Evolutionary conservation across 2,888 invertebrate species (phyloP).

Genomic region (Maniola hyperantus): DNA sequence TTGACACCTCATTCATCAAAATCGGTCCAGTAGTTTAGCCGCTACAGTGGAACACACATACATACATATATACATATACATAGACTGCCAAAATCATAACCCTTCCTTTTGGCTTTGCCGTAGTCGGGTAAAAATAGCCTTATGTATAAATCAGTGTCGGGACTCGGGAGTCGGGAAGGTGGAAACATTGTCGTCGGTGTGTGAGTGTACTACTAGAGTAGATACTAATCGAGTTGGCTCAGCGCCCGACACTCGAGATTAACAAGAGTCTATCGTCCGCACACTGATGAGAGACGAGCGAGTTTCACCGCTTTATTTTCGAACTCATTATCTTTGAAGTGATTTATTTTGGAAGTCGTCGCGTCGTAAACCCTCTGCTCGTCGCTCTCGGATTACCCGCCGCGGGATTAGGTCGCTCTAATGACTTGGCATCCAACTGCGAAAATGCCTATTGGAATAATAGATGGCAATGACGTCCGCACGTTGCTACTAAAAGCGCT

Average conservation of each 20-base stretch:
- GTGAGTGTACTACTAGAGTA: conserved; percentile 51
- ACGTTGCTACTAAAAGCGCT: conserved; percentile 59
- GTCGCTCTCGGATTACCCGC: conserved; percentile 59
- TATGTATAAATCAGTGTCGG: conserved; percentile 51
- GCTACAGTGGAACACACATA: too few relatives aligned
- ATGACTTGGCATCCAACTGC: conserved; percentile 65
- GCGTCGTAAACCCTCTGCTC: conserved; percentile 41
- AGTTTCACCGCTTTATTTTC: conserved; percentile 77
- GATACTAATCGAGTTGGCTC: conserved; percentile 66
- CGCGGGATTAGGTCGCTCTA: conserved; percentile 68
- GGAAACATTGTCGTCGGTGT: conserved; percentile 52
- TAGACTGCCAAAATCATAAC: too few relatives aligned
- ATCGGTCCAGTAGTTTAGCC: too few relatives aligned
- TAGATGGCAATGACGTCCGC: conserved; percentile 67
- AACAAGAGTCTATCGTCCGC: conserved; percentile 64
- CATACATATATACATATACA: too few relatives aligned
- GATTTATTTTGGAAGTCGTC: conserved; percentile 72
- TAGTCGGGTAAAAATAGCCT: conserved; percentile 49
- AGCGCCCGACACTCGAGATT: conserved; percentile 58
- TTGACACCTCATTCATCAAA: too few relatives aligned
- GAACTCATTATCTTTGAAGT: conserved; percentile 79
- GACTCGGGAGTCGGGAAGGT: conserved; percentile 42
- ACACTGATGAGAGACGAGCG: conserved; percentile 69
- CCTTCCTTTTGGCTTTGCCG: too few relatives aligned
- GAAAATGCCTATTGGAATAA: conserved; percentile 62